Percentiles rank a stretch among this genome's conserved stretches.
Evolutionary conservation across 92 coral and sea anemone genomes (phyloP).

Genomic region (Epizoanthus stellaris): DNA sequence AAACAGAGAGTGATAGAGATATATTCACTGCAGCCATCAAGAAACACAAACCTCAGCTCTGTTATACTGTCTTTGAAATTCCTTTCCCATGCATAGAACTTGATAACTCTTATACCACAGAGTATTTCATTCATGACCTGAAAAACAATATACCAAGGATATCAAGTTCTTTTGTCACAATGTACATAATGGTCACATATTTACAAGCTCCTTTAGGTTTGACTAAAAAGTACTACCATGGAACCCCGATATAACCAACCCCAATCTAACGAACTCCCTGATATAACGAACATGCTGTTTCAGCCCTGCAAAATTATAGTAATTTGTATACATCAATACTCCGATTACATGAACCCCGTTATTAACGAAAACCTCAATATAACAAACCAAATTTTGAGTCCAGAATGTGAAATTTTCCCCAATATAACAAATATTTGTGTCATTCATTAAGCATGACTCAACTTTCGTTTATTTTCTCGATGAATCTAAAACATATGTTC

Average conservation of each 20-base stretch:
- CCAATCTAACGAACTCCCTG: neutral
- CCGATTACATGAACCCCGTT: too few relatives aligned
- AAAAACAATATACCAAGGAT: neutral
- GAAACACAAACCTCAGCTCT: conserved; percentile 67
- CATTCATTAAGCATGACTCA: too few relatives aligned
- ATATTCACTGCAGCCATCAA: neutral
- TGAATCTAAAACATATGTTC: too few relatives aligned
- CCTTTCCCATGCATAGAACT: conserved; percentile 97
- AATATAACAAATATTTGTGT: too few relatives aligned
- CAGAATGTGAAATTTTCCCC: too few relatives aligned
- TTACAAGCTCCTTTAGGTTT: neutral
- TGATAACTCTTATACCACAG: conserved; percentile 95
- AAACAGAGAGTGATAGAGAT: neutral
- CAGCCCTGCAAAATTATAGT: too few relatives aligned
- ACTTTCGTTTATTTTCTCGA: too few relatives aligned
- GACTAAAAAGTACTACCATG: too few relatives aligned
- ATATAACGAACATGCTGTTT: neutral
- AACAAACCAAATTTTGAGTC: too few relatives aligned
- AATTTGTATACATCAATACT: too few relatives aligned
- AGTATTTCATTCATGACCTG: conserved; percentile 97
- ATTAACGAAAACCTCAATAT: too few relatives aligned
- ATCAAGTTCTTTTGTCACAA: neutral
- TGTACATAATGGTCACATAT: neutral
- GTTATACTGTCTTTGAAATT: conserved; percentile 82
- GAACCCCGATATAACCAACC: neutral